phyloP scores from a whole-genome alignment of 1,140 invertebrate genomes.

The Dendrolimus punctatus region DNA sequence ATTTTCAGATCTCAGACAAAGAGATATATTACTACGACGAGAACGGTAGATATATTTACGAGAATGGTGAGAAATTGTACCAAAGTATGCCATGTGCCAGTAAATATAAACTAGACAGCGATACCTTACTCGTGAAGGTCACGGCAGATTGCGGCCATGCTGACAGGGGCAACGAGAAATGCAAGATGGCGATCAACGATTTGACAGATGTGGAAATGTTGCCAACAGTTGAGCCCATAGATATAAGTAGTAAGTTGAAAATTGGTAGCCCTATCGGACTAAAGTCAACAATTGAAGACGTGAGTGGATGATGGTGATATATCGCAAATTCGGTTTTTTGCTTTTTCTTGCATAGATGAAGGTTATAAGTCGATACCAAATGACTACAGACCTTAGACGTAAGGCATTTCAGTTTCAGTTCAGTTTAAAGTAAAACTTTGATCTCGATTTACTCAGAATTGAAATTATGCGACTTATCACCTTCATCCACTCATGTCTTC shows the following conservation, averaged over 20 bases:
- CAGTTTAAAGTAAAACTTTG: too few relatives aligned
- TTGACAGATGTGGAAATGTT: conserved; percentile 18
- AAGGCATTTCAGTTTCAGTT: too few relatives aligned
- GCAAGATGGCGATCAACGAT: conserved; percentile 26
- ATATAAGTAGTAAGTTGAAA: conserved; percentile 39
- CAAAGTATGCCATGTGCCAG: conserved; percentile 38
- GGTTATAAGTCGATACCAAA: too few relatives aligned
- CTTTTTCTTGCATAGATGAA: too few relatives aligned
- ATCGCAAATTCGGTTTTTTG: too few relatives aligned
- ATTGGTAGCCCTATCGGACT: neutral
- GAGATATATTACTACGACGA: conserved; percentile 35
- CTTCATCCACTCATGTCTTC: too few relatives aligned
- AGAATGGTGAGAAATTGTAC: conserved; percentile 32
- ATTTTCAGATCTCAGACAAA: conserved; percentile 10
- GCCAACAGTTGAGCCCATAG: conserved; percentile 18
- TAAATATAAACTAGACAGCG: conserved; percentile 27
- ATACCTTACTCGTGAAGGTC: conserved; percentile 23
- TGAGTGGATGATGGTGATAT: too few relatives aligned
- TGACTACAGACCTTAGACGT: too few relatives aligned
- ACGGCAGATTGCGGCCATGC: conserved; percentile 41
- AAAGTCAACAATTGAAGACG: too few relatives aligned
- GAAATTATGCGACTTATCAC: too few relatives aligned
- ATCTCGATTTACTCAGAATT: too few relatives aligned
- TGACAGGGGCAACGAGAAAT: conserved; percentile 19
- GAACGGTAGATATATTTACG: conserved; percentile 31